Evolutionary conservation across 2,888 invertebrate species (phyloP).

Genomic region (Hanleya hanleyi): DNA sequence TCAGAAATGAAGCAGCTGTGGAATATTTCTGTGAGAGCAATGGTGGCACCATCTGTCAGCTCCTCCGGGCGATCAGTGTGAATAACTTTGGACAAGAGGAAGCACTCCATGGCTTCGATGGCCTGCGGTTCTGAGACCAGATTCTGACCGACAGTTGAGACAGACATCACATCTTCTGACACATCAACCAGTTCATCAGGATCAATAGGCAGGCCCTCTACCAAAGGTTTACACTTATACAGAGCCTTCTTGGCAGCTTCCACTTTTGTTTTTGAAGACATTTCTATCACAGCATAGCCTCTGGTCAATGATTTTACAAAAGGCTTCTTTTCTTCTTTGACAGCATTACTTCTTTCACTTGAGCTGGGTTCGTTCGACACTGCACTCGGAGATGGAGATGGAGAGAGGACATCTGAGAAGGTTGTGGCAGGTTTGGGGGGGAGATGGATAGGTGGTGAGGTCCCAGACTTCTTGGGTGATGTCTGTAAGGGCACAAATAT

Average conservation of each 20-base stretch:
- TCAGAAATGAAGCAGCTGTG: slow-evolving; percentile 71
- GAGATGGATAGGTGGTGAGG: not conserved
- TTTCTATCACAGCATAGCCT: slow-evolving; percentile 66
- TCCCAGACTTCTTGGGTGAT: not conserved
- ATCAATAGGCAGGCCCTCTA: slow-evolving; percentile 50
- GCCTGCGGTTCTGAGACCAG: slow-evolving; percentile 58
- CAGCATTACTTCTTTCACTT: not conserved
- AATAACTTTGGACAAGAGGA: slow-evolving; percentile 60
- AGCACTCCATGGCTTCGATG: slow-evolving; percentile 63
- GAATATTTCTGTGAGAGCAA: slow-evolving; percentile 70
- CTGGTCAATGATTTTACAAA: slow-evolving; percentile 29
- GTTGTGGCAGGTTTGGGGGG: not conserved
- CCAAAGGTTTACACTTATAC: slow-evolving; percentile 52
- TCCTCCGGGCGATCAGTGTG: slow-evolving; percentile 39
- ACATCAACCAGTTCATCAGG: slow-evolving; percentile 50
- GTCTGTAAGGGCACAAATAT: slow-evolving; percentile 61
- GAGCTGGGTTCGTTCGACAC: not conserved
- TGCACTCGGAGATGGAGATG: too few relatives aligned
- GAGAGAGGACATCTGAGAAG: not conserved
- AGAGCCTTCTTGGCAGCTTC: slow-evolving; percentile 64
- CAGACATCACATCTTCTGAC: slow-evolving; percentile 56
- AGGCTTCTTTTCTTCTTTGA: not conserved
- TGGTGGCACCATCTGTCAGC: slow-evolving; percentile 54
- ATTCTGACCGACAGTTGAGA: slow-evolving; percentile 61
- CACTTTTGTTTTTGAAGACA: slow-evolving; percentile 63